Conservation (phyloP, 2,113 vertebrate genomes). For the Elgaria multicarinata region DNA sequence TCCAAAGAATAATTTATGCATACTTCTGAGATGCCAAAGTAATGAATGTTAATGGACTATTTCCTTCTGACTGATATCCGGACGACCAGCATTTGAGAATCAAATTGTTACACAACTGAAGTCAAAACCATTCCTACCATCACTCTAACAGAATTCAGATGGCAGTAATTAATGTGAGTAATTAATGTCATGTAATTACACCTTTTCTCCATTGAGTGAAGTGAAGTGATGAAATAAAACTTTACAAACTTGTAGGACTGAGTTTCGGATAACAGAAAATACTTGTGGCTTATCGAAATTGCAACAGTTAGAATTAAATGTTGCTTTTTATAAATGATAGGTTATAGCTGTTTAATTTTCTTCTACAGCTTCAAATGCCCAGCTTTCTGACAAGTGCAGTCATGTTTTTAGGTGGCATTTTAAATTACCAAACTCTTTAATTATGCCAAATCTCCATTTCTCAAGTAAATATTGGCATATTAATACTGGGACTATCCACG, state of each 20-base stretch:
- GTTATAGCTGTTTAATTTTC: constrained; percentile 46
- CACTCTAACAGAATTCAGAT: not conserved
- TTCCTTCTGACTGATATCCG: not conserved
- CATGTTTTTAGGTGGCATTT: constrained; percentile 16
- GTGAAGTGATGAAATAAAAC: constrained; percentile 43
- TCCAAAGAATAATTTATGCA: constrained; percentile 11
- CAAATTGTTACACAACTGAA: not conserved
- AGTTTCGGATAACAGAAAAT: constrained; percentile 24
- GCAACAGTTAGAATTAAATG: constrained; percentile 41
- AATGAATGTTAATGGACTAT: not conserved
- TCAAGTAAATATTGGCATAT: too few species aligned
- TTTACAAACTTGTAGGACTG: constrained; percentile 34
- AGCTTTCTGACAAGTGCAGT: constrained; percentile 33
- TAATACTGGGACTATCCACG: not conserved
- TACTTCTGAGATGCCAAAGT: constrained; percentile 17
- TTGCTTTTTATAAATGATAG: constrained; percentile 49
- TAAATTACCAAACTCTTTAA: not conserved
- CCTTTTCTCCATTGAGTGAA: constrained; percentile 35
- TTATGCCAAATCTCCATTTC: not conserved
- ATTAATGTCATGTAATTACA: not conserved
- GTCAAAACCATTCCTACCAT: constrained; percentile 17
- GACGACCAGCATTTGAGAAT: constrained; percentile 21
- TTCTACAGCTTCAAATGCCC: constrained; percentile 44
- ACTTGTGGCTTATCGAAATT: constrained; percentile 47
- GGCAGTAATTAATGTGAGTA: not conserved